A percentile compares a stretch with the other conserved stretches of the same genome.
These are phyloP conservation scores for Bombus cullumanus DNA, from an alignment of 1,140 invertebrate genomes.

Conservation along the genomic window DNA sequence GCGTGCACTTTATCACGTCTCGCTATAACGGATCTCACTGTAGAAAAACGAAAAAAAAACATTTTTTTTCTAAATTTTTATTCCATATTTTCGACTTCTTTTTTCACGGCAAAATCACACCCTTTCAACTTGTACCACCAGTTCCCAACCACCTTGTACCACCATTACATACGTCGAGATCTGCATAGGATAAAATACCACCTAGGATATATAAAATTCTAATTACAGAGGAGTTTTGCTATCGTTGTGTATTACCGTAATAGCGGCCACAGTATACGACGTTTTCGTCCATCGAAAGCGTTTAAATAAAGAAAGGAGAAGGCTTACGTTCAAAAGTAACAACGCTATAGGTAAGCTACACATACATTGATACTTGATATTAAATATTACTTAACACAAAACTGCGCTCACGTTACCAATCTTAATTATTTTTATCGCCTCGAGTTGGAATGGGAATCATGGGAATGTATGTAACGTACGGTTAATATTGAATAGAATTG, in stretches of 20 bases:
- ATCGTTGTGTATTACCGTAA: slow-evolving; percentile 47
- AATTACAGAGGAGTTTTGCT: slow-evolving; percentile 50
- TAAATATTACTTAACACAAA: background rate
- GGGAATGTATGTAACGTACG: background rate
- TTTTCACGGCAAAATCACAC: no score
- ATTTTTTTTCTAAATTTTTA: no score
- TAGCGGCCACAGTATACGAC: slow-evolving; percentile 73
- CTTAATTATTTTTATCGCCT: background rate
- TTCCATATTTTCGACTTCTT: no score
- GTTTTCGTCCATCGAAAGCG: slow-evolving; percentile 67
- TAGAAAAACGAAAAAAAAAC: no score
- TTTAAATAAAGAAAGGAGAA: background rate
- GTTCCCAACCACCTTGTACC: no score
- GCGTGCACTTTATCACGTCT: no score
- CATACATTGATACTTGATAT: rapidly evolving
- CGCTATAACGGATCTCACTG: no score
- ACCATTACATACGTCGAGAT: no score
- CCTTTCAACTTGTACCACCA: no score
- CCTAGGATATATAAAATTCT: background rate
- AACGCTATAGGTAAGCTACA: slow-evolving; percentile 48
- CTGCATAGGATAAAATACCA: background rate
- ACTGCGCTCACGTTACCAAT: rapidly evolving
- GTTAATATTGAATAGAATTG: no score
- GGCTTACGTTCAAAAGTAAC: slow-evolving; percentile 61
- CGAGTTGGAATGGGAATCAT: no score